A percentile compares a stretch with the other conserved stretches of the same genome.
These are phyloP conservation scores for Sebastes steindachneri DNA, from an alignment of 2,797 vertebrate genomes.

Conservation along the genomic window DNA sequence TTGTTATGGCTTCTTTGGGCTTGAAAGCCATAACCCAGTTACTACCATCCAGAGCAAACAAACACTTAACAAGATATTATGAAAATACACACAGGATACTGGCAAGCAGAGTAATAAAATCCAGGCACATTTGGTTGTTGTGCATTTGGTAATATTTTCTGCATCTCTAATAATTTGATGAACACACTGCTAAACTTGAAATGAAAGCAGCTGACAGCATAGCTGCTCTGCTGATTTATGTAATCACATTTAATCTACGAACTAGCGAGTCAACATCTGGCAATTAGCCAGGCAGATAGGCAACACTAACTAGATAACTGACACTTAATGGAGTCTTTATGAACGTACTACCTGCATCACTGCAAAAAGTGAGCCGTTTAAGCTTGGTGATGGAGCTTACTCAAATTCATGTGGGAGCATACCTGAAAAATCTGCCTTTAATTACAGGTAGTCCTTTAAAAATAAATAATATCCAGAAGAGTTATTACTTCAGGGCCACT, in stretches of 20 bases:
- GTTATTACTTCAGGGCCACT: background rate
- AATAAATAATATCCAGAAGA: background rate
- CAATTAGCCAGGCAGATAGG: background rate
- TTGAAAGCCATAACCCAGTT: background rate
- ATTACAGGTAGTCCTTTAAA: background rate
- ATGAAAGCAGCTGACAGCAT: background rate
- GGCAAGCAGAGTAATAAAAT: background rate
- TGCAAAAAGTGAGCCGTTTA: background rate
- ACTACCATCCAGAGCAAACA: background rate
- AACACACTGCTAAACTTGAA: background rate
- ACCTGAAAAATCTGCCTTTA: background rate
- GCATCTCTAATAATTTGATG: background rate
- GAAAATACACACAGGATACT: background rate
- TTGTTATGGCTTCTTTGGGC: background rate
- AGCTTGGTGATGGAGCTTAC: background rate
- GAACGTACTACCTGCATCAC: background rate
- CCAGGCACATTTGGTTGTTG: background rate
- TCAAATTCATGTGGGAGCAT: background rate
- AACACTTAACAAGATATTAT: background rate
- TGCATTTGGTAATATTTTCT: background rate
- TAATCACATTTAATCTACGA: constrained; percentile 1
- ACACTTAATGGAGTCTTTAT: background rate
- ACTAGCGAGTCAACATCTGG: background rate
- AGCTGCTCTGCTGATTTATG: constrained; percentile 5
- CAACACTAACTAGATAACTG: background rate